Percentiles rank a stretch among this genome's conserved stretches.
phyloP scores from a whole-genome alignment of 1,140 invertebrate species.

The Fragariocoptes setiger region DNA sequence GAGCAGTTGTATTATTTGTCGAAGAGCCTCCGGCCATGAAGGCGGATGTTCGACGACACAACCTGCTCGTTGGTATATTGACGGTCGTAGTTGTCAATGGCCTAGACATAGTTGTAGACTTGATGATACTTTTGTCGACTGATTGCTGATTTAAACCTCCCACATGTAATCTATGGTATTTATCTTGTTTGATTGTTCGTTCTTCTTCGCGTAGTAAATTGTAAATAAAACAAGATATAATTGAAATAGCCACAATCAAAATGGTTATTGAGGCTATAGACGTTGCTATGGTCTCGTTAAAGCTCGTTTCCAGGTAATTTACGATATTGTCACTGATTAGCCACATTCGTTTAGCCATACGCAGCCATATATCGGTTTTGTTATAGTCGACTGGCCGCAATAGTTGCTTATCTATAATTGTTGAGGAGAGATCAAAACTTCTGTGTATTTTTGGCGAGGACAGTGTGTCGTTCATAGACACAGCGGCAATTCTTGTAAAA shows the following conservation, averaged over 20 bases:
- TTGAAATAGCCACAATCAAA: not conserved
- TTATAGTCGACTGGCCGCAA: too few species aligned
- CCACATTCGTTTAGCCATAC: not conserved
- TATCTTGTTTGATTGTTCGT: not conserved
- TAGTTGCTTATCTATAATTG: too few species aligned
- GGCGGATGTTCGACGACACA: constrained; percentile 6
- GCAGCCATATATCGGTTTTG: not conserved
- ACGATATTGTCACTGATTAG: not conserved
- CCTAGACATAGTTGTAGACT: not conserved
- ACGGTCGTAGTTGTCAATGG: not conserved
- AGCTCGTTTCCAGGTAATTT: not conserved
- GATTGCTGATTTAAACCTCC: not conserved
- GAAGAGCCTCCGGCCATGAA: constrained; percentile 11
- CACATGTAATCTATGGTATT: not conserved
- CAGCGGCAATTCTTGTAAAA: too few species aligned
- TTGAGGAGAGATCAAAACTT: too few species aligned
- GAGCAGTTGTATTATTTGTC: not conserved
- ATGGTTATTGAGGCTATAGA: not conserved
- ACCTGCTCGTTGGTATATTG: not conserved
- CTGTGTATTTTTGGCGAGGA: too few species aligned
- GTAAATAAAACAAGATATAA: not conserved
- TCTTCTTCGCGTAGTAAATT: not conserved
- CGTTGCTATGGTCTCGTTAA: not conserved
- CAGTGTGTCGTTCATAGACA: too few species aligned
- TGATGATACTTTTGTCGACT: not conserved